Percentiles rank a stretch among this genome's conserved stretches.
These are phyloP conservation scores for Pelochelys cantorii DNA, from an alignment of 2,797 vertebrate species.

Conservation along the genomic window DNA sequence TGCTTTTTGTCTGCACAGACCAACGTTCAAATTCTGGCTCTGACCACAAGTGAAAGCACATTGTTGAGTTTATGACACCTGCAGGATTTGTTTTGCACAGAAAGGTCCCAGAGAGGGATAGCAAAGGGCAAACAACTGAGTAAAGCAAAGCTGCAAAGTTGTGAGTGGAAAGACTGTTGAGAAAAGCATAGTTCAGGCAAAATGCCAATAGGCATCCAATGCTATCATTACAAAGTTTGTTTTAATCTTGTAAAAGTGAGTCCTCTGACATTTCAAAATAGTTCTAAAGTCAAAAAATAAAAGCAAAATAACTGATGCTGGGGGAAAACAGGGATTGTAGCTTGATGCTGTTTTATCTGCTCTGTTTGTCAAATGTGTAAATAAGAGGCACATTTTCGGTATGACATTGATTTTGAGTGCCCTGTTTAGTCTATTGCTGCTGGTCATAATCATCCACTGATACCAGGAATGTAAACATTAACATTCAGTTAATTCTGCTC, in stretches of 20 bases:
- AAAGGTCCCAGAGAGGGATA: background rate
- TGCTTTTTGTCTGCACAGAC: background rate
- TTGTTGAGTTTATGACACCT: background rate
- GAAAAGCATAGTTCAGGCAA: background rate
- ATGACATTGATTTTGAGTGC: background rate
- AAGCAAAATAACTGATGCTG: background rate
- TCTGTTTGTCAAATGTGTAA: background rate
- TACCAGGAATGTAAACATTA: background rate
- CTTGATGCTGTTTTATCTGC: background rate
- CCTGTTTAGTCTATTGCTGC: background rate
- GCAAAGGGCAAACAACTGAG: background rate
- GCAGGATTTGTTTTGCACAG: background rate
- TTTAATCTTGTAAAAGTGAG: background rate
- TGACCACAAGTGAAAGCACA: background rate
- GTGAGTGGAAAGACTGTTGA: background rate
- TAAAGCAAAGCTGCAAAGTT: background rate
- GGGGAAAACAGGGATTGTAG: background rate
- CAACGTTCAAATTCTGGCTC: background rate
- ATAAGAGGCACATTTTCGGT: background rate
- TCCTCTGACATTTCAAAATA: background rate
- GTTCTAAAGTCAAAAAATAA: background rate
- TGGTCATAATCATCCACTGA: background rate
- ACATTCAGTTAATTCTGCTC: slow-evolving; percentile 14
- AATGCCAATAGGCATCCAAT: background rate
- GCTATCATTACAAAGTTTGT: background rate